These are phyloP conservation scores for Myotis brandtii DNA, from an alignment of 2,113 vertebrate species.

Conservation along the genomic window DNA sequence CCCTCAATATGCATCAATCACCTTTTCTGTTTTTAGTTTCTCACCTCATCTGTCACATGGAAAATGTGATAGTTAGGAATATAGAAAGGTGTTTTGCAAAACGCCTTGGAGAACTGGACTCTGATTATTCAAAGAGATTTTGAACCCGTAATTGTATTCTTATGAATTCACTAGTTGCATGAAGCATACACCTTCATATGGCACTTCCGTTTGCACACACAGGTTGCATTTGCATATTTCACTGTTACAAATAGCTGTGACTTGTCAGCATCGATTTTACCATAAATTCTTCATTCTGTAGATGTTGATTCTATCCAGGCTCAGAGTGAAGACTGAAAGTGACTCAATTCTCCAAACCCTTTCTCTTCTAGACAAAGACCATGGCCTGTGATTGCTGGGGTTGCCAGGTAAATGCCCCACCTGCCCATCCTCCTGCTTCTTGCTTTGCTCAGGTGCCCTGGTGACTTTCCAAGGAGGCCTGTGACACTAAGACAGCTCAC, in stretches of 20 bases:
- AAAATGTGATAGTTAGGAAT: conserved; percentile 65
- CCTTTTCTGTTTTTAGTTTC: conserved; percentile 44
- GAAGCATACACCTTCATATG: rapidly evolving
- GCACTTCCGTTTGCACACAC: rapidly evolving
- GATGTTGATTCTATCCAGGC: neutral
- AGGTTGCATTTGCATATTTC: rapidly evolving
- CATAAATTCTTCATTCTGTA: neutral
- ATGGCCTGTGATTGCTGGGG: rapidly evolving
- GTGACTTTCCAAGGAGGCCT: neutral
- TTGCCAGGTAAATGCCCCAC: neutral
- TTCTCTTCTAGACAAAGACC: neutral
- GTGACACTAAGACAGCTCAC: neutral
- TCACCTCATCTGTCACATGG: neutral
- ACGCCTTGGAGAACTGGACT: neutral
- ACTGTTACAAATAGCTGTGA: rapidly evolving
- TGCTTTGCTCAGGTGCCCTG: neutral
- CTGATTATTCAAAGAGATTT: neutral
- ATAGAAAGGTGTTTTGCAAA: neutral
- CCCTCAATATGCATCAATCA: neutral
- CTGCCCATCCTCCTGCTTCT: neutral
- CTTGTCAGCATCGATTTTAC: neutral
- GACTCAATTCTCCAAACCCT: neutral
- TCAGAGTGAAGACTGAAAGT: neutral
- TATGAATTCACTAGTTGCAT: neutral
- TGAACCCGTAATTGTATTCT: neutral